Evolutionary conservation across 2,113 vertebrate species (phyloP).

Genomic region (Oceanites oceanicus): DNA sequence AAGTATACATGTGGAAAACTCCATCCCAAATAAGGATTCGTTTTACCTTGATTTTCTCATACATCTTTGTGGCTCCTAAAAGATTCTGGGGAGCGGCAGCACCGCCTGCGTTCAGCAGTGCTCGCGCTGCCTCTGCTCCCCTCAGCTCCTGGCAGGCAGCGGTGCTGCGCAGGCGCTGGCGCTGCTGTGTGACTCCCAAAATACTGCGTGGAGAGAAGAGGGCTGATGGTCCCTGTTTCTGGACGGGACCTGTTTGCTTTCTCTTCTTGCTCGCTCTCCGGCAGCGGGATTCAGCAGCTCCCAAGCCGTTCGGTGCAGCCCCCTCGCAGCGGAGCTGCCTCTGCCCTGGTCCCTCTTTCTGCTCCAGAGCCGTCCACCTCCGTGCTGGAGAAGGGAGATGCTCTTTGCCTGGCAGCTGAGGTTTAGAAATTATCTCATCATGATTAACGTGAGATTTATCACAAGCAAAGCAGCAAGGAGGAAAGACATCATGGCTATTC

Average conservation of each 20-base stretch:
- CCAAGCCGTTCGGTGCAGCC: background rate
- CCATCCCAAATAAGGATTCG: background rate
- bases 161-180: background rate
- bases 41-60: background rate
- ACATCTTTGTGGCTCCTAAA: background rate
- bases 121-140: background rate
- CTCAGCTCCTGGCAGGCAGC: background rate
- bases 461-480: background rate
- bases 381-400: background rate
- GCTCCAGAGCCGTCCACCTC: background rate
- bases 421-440: background rate
- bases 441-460: background rate
- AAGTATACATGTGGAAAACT: background rate
- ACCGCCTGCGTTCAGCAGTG: background rate
- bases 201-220: background rate
- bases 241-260: background rate
- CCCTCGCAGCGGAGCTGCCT: background rate
- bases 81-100: background rate
- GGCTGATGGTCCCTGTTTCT: background rate
- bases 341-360: background rate
- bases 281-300: background rate
- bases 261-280: rapidly evolving
- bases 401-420: background rate
- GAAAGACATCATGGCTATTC: background rate
- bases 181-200: background rate